Conservation (phyloP, 2,888 invertebrate genomes). For the Agonopterix alstromeriana region DNA sequence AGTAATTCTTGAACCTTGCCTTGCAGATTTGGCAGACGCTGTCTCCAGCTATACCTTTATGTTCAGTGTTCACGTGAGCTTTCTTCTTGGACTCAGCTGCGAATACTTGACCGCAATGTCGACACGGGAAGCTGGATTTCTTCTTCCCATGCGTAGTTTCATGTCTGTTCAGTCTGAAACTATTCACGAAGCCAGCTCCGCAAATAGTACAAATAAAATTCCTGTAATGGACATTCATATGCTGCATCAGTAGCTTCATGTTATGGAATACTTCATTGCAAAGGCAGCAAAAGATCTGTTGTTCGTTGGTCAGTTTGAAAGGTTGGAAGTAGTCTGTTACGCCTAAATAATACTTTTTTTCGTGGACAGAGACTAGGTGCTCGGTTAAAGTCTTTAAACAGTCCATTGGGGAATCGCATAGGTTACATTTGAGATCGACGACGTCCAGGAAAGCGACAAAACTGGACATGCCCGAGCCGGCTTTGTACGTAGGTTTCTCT, state of each 20-base stretch:
- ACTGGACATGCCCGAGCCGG: conserved; percentile 53
- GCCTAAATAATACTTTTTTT: conserved; percentile 52
- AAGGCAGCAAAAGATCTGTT: conserved; percentile 54
- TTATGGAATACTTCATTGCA: conserved; percentile 57
- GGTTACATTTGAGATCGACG: conserved; percentile 55
- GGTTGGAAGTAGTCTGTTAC: conserved; percentile 60
- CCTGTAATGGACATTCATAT: conserved; percentile 63
- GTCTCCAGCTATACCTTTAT: conserved; percentile 62
- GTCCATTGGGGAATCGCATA: conserved; percentile 47
- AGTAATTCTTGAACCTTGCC: conserved; percentile 63
- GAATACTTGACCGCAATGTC: conserved; percentile 54
- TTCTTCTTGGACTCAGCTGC: conserved; percentile 60
- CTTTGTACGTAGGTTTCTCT: conserved; percentile 57
- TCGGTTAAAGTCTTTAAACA: conserved; percentile 39
- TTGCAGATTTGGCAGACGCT: conserved; percentile 67
- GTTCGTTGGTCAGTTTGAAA: conserved; percentile 49
- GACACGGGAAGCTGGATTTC: conserved; percentile 54
- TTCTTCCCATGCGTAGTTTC: conserved; percentile 60
- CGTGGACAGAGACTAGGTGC: conserved; percentile 50
- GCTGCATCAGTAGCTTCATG: conserved; percentile 62
- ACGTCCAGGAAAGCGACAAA: conserved; percentile 62
- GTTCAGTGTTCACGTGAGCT: conserved; percentile 58
- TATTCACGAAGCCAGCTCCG: conserved; percentile 64
- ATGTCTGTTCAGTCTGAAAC: conserved; percentile 53
- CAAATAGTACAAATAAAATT: conserved; percentile 66